Evolutionary conservation across 1,140 invertebrate species (phyloP), one percentile per base, ranked within the genome.

Genomic region (Psix sp.): DNA sequence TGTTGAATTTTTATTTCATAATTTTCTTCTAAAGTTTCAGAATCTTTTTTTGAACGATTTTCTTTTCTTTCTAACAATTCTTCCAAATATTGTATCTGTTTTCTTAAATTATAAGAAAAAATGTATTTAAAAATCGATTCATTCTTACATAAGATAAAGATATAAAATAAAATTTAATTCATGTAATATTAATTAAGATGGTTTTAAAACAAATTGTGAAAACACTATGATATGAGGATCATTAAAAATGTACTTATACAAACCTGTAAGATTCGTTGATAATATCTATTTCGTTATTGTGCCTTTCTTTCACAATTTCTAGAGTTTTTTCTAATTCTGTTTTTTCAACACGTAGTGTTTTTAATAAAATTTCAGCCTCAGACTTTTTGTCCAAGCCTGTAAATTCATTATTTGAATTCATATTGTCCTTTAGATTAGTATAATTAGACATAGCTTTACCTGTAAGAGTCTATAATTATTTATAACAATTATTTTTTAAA

Each of bases 191-290:
- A n/a, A n/a, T n/a, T n/a, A n/a, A n/a, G n/a, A n/a, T n/a, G n/a
- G n/a, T n/a, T n/a, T n/a, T n/a, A n/a, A n/a, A n/a, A n/a, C n/a
- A n/a, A n/a, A n/a, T n/a, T n/a, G n/a, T n/a, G n/a, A n/a, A n/a
- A n/a, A n/a, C n/a, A n/a, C n/a, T n/a, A n/a, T n/a, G n/a, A n/a
- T n/a, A n/a, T n/a, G n/a, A n/a, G n/a, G n/a, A n/a, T n/a, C n/a
- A n/a, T n/a, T n/a, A n/a, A n/a, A n/a, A n/a, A n/a, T n/a, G n/a
- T n/a, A n/a, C n/a, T n/a, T n/a, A n/a, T n/a, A n/a, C n/a, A n/a
- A n/a, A 87, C 84, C 79, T 82, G 21, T 86, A 84, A 1, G 82
- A 86, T 38, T 85, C 79, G 54, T 85, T 74, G 14, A 84, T 49
- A 65, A 85, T 81, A 21, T 35, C 40, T 15, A 84, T 77, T 74